Conservation (phyloP, 2,113 vertebrate genomes). For the Macrotus californicus region DNA sequence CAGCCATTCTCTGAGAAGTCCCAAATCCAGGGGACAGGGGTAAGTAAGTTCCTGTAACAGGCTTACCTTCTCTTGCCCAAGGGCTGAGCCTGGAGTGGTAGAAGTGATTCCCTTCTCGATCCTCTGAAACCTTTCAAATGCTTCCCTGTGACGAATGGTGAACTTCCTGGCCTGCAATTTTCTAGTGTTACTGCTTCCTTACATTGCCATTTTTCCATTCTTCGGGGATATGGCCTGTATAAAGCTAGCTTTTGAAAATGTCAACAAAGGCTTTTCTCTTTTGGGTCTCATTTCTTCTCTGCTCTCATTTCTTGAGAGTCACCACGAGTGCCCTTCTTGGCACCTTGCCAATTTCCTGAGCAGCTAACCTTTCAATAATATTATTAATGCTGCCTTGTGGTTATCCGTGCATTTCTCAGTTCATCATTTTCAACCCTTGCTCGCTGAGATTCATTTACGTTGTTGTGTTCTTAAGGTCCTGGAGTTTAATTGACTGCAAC, state of each 20-base stretch:
- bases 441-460: not conserved
- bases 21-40: not conserved
- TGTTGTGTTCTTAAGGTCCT: not conserved
- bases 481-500: not conserved
- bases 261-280: slow-evolving; percentile 37
- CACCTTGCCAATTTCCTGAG: slow-evolving; percentile 12
- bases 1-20: not conserved
- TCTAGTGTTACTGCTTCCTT: not conserved
- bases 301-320: slow-evolving; percentile 14
- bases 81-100: not conserved
- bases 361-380: slow-evolving; percentile 43
- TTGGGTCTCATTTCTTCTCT: slow-evolving; percentile 5
- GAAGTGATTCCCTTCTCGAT: not conserved
- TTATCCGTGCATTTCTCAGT: slow-evolving; percentile 22
- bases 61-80: not conserved
- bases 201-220: slow-evolving; percentile 16
- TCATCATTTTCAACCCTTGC: not conserved
- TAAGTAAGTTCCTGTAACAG: not conserved
- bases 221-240: not conserved
- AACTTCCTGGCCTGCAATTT: slow-evolving; percentile 12
- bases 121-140: not conserved
- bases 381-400: not conserved
- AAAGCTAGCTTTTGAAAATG: slow-evolving; percentile 43
- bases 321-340: not conserved
- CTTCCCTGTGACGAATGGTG: not conserved